phyloP scores from a whole-genome alignment of 2,888 invertebrate genomes.

The Leptura quadrifasciata region DNA sequence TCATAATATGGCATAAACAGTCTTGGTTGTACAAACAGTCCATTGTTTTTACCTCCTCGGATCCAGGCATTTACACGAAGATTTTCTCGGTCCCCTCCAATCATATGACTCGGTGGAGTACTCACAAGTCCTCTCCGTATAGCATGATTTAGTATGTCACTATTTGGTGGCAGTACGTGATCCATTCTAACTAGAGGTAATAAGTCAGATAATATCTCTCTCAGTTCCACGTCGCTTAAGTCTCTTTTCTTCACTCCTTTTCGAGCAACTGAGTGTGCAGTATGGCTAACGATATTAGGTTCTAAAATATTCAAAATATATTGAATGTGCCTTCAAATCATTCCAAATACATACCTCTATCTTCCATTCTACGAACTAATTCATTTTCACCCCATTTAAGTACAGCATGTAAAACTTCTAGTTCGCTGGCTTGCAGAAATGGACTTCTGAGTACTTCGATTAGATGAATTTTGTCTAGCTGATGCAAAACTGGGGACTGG shows the following conservation, averaged over 20 bases:
- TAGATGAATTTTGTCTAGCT: conserved; percentile 85
- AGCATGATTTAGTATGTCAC: conserved; percentile 83
- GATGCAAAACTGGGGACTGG: conserved; percentile 83
- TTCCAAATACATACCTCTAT: conserved; percentile 76
- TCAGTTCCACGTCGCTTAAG: conserved; percentile 88
- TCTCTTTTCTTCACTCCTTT: conserved; percentile 90
- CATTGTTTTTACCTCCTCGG: conserved; percentile 82
- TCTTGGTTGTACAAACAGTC: conserved; percentile 88
- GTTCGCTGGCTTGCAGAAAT: conserved; percentile 89
- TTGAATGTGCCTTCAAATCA: neutral
- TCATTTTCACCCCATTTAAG: conserved; percentile 94
- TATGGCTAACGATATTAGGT: conserved; percentile 92
- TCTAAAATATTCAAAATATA: conserved; percentile 75
- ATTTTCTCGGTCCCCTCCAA: conserved; percentile 83
- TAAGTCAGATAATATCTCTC: conserved; percentile 89
- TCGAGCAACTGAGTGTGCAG: conserved; percentile 92
- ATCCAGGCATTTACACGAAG: conserved; percentile 87
- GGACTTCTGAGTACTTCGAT: conserved; percentile 86
- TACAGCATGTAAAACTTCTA: conserved; percentile 90
- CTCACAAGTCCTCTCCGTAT: conserved; percentile 85
- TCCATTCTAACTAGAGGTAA: conserved; percentile 91
- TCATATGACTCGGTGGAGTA: conserved; percentile 90
- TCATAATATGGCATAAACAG: conserved; percentile 96
- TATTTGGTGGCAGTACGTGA: conserved; percentile 91
- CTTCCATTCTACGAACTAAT: conserved; percentile 87